These are phyloP conservation scores for Selenia dentaria DNA, from an alignment of 2,888 invertebrate genomes.

Conservation along the genomic window DNA sequence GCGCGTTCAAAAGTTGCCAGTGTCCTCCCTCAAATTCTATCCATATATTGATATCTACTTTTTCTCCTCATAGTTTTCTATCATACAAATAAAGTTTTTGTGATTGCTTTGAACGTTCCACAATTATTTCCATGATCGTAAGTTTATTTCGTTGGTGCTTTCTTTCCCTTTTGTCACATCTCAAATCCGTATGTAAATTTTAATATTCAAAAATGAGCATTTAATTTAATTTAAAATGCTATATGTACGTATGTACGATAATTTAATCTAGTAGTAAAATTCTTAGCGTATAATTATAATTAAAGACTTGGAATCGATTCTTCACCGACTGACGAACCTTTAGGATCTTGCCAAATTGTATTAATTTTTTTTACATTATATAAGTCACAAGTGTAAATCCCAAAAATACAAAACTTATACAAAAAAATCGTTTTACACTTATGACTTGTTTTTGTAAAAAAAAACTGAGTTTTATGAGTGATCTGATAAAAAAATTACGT, in stretches of 20 bases:
- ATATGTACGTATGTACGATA: conserved; percentile 19
- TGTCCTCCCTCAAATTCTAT: no score
- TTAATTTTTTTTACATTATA: conserved; percentile 28
- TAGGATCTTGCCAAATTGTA: conserved; percentile 72
- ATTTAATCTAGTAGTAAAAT: conserved; percentile 33
- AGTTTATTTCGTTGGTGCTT: no score
- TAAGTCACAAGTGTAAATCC: conserved; percentile 33
- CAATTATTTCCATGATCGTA: no score
- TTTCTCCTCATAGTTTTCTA: no score
- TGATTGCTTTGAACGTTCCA: not conserved
- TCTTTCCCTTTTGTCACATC: not conserved
- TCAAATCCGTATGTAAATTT: conserved; percentile 15
- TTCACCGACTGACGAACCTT: conserved; percentile 60
- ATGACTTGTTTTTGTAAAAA: conserved; percentile 40
- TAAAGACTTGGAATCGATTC: conserved; percentile 51
- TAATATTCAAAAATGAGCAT: conserved; percentile 32
- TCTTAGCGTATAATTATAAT: conserved; percentile 34
- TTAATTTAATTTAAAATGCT: conserved; percentile 30
- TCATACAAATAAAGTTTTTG: no score
- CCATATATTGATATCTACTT: no score
- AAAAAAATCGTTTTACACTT: conserved; percentile 35
- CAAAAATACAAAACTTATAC: conserved; percentile 31
- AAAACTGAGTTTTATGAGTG: conserved; percentile 35
- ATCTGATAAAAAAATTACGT: conserved; percentile 31
- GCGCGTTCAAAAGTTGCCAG: no score